Percentiles rank a stretch among this genome's conserved stretches.
Conservation (phyloP, 1,140 invertebrate genomes). For the Amyelois transitella region DNA sequence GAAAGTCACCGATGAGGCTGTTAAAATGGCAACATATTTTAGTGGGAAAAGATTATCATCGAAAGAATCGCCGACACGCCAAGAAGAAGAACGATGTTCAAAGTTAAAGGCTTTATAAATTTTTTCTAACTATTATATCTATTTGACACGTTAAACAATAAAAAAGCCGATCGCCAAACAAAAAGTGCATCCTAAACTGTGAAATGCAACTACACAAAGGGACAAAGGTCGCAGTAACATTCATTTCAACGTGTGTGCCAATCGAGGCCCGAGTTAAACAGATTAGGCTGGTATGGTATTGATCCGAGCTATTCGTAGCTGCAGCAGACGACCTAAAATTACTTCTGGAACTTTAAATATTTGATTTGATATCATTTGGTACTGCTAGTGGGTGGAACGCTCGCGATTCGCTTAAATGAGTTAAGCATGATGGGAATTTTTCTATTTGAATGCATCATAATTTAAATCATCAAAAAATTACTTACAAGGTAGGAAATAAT, state of each 20-base stretch:
- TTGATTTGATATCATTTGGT: neutral
- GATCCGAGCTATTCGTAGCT: slow-evolving; percentile 16
- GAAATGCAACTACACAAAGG: slow-evolving; percentile 1
- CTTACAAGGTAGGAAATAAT: no score
- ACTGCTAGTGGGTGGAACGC: neutral
- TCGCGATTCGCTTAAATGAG: no score
- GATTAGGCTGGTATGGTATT: slow-evolving; percentile 11
- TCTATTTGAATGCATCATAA: no score
- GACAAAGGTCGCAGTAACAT: slow-evolving; percentile 2
- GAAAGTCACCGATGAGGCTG: no score
- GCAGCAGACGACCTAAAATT: slow-evolving; percentile 12
- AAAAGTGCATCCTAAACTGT: neutral
- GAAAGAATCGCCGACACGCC: no score
- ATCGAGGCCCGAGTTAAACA: slow-evolving; percentile 7
- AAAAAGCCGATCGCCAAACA: neutral
- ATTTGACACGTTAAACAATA: neutral
- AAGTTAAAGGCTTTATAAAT: no score
- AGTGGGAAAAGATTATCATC: no score
- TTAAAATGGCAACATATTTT: no score
- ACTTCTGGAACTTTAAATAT: slow-evolving; percentile 1
- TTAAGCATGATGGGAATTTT: no score
- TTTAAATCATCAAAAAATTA: no score
- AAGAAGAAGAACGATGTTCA: no score
- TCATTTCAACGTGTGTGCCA: slow-evolving; percentile 11
- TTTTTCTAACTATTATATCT: no score